These are phyloP conservation scores for Labeo rohita DNA, from an alignment of 2,113 vertebrate genomes.

Conservation along the genomic window DNA sequence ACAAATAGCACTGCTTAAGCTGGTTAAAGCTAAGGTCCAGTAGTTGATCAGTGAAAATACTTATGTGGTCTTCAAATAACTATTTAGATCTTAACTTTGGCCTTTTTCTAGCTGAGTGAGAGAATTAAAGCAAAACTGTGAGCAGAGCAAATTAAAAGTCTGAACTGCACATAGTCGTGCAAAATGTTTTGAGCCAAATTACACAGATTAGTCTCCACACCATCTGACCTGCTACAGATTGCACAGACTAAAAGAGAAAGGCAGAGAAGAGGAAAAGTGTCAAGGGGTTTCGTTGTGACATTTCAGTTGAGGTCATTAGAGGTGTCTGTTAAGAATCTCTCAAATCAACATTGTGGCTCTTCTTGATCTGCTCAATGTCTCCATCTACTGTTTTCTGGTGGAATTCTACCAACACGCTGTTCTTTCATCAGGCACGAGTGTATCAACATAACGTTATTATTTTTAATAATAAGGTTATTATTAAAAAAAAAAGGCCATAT, in stretches of 20 bases:
- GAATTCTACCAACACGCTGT: no score
- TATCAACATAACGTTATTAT: no score
- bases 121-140: not conserved
- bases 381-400: no score
- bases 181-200: not conserved
- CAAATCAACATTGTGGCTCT: no score
- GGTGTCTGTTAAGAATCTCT: no score
- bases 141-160: not conserved
- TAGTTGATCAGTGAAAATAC: slow-evolving; percentile 4
- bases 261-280: not conserved
- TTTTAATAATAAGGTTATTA: no score
- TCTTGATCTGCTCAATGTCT: no score
- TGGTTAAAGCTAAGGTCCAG: not conserved
- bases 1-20: slow-evolving; percentile 17
- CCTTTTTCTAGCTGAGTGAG: no score
- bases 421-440: no score
- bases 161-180: not conserved
- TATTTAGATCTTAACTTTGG: not conserved
- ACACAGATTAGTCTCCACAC: not conserved
- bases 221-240: not conserved
- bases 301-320: not conserved
- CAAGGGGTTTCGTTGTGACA: not conserved
- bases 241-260: not conserved
- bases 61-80: not conserved
- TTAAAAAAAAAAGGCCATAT: no score